Base-by-base conservation (phyloP, 2,797 vertebrate species). In the Lepilemur ruficaudatus region DNA sequence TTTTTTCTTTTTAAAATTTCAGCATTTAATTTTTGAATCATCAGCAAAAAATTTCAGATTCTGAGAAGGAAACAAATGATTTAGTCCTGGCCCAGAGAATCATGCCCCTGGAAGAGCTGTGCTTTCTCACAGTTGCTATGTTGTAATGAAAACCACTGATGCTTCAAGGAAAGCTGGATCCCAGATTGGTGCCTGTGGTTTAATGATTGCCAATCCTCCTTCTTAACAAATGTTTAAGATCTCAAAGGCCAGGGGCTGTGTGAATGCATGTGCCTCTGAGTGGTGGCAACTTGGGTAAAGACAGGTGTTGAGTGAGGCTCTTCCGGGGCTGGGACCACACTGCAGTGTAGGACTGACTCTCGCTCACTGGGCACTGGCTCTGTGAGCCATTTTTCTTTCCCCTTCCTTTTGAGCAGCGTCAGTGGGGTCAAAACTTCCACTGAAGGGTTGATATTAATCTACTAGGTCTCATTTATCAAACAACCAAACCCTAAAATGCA, bases 21-120 rank as follows among this genome's bases (percentile, higher is more conserved):
- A 97, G 79, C 79, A 94, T 78, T 96, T 96, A 94, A 65, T 65
- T 95, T 93, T 92, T 91, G 57, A 94, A 46, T 15, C 61, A 75
- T 65, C 38, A 87, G 69, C 84, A 59, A 65, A 57, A 76, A 61
- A 89, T 57, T 23, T 55, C 23, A 57, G 28, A 67, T 85, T 92
- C 90, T 80, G 89, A 94, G 82, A 87, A 89, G 18, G 63, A 96
- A 91, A 92, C 18, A 50, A 78, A 79, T 59, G 32, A 59, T 32
- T 63, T 43, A 57, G 48, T 78, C 38, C 72, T 81, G 83, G 86
- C 80, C 48, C 38, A 38, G 23, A 93, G 52, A 89, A 13, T 15
- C 38, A 10, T 5, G 28, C 17, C 28, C 70, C 61, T 63, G 75
- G 70, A 75, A 88, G 32, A 9, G 50, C 0, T 28, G 79, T 12